A percentile compares a stretch with the other conserved stretches of the same genome.
Conservation (phyloP, 2,113 vertebrate genomes). For the Corydoras sp. region DNA sequence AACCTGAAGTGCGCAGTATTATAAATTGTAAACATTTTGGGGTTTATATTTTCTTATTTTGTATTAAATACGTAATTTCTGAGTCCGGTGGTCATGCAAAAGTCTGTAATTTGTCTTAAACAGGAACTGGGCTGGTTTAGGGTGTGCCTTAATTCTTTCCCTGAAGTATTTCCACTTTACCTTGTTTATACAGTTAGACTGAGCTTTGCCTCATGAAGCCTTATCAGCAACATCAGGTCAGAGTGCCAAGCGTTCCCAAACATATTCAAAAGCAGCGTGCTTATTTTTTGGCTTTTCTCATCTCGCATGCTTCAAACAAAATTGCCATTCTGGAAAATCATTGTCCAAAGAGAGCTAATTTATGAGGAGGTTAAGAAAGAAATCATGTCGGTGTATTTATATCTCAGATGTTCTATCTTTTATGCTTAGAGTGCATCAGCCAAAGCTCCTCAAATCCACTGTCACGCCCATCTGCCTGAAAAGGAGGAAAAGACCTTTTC, state of each 20-base stretch:
- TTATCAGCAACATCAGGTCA: slow-evolving; percentile 12
- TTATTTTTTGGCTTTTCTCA: background rate
- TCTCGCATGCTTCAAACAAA: background rate
- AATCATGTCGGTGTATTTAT: slow-evolving; percentile 62
- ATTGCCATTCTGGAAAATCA: slow-evolving; percentile 26
- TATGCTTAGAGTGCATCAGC: slow-evolving; percentile 54
- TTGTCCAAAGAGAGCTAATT: slow-evolving; percentile 41
- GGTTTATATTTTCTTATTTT: too few relatives aligned
- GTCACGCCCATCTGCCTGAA: slow-evolving; percentile 53
- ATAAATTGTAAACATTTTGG: too few relatives aligned
- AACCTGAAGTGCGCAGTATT: too few relatives aligned
- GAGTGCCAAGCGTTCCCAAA: background rate
- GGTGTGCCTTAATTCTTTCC: background rate
- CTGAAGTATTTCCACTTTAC: slow-evolving; percentile 2
- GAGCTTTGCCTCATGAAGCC: background rate
- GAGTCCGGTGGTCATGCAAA: background rate
- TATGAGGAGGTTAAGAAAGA: slow-evolving; percentile 52
- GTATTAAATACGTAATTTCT: too few relatives aligned
- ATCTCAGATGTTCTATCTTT: slow-evolving; percentile 61
- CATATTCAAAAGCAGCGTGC: background rate
- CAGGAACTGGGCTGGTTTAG: background rate
- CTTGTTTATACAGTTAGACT: background rate
- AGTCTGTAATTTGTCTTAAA: background rate
- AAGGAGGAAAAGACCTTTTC: slow-evolving; percentile 36
- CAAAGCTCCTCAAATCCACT: slow-evolving; percentile 58